phyloP scores from a whole-genome alignment of 2,797 vertebrate species.

The Erethizon dorsatum region DNA sequence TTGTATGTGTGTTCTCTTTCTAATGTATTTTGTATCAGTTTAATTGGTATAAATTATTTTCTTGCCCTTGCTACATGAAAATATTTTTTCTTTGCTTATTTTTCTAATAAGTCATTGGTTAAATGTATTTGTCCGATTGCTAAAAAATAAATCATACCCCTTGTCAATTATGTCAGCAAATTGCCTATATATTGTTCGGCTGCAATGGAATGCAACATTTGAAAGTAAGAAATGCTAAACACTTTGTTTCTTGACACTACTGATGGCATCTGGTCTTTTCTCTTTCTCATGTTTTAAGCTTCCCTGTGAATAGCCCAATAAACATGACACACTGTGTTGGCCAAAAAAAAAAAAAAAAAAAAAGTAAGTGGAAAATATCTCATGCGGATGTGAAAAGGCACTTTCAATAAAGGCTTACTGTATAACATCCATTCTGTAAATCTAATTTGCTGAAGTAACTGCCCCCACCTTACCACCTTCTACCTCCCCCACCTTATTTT shows the following conservation, averaged over 20 bases:
- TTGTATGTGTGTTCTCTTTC: constrained; percentile 90
- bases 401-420: constrained; percentile 45
- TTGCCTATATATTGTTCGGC: constrained; percentile 49
- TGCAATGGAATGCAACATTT: constrained; percentile 77
- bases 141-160: constrained; percentile 72
- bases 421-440: constrained; percentile 67
- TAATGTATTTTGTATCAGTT: constrained; percentile 91
- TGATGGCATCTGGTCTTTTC: constrained; percentile 68
- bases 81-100: constrained; percentile 88
- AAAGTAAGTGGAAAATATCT: background rate
- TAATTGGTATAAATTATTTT: constrained; percentile 86
- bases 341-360: constrained; percentile 64
- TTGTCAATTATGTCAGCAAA: background rate
- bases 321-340: constrained; percentile 82
- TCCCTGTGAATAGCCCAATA: constrained; percentile 87
- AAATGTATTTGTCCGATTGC: constrained; percentile 81
- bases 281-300: constrained; percentile 78
- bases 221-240: constrained; percentile 81
- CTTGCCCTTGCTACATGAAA: constrained; percentile 84
- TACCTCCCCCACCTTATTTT: constrained; percentile 29
- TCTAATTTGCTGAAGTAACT: constrained; percentile 50
- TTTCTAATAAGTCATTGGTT: constrained; percentile 87
- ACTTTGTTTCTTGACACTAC: constrained; percentile 76
- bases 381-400: constrained; percentile 30
- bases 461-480: background rate